These are phyloP conservation scores for Oryzias melastigma DNA, from an alignment of 2,113 vertebrate genomes.

Conservation along the genomic window DNA sequence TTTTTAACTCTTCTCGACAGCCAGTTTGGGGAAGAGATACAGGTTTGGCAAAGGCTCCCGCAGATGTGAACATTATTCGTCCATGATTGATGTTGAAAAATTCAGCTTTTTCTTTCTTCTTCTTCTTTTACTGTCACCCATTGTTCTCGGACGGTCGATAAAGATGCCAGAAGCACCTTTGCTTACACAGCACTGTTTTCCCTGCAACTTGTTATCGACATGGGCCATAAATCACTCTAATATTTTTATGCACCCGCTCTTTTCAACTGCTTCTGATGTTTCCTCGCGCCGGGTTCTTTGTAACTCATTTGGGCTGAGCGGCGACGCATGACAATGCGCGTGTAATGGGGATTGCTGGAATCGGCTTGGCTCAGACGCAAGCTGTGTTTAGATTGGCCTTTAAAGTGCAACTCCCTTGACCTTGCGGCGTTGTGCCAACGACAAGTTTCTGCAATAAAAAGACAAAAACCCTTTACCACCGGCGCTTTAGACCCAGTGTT, in stretches of 20 bases:
- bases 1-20: background rate
- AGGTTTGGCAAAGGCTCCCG: background rate
- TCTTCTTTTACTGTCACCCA: slow-evolving; percentile 40
- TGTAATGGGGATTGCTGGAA: slow-evolving; percentile 46
- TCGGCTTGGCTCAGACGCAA: slow-evolving; percentile 11
- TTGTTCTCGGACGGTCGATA: slow-evolving; percentile 32
- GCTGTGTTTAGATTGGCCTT: slow-evolving; percentile 43
- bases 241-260: slow-evolving; percentile 60
- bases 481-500: no score
- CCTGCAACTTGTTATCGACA: slow-evolving; percentile 56
- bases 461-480: background rate
- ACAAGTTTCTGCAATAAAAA: slow-evolving; percentile 37
- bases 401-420: slow-evolving; percentile 45
- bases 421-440: slow-evolving; percentile 38
- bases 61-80: no score
- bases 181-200: slow-evolving; percentile 61
- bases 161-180: slow-evolving; percentile 50
- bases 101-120: slow-evolving; percentile 6
- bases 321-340: slow-evolving; percentile 48
- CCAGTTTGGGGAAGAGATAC: background rate
- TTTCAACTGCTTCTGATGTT: slow-evolving; percentile 62
- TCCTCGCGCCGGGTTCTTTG: slow-evolving; percentile 56
- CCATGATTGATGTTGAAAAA: slow-evolving; percentile 34
- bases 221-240: slow-evolving; percentile 66
- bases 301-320: slow-evolving; percentile 57